phyloP scores from a whole-genome alignment of 2,113 vertebrate genomes.

The Leptodactylus fuscus region DNA sequence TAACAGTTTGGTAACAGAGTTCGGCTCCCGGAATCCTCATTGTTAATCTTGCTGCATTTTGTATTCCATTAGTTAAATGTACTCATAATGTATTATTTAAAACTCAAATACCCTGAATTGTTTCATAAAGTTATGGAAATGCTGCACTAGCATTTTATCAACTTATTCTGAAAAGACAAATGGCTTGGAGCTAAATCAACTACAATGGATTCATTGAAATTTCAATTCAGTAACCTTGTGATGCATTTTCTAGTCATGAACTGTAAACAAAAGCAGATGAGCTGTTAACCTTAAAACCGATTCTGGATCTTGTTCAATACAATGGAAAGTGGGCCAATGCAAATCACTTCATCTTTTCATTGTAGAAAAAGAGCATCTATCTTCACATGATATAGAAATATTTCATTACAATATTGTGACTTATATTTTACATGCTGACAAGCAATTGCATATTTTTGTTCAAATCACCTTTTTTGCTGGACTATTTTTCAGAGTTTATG shows the following conservation, averaged over 20 bases:
- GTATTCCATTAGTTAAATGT: slow-evolving; percentile 34
- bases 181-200: slow-evolving; percentile 29
- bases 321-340: slow-evolving; percentile 12
- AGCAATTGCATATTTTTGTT: neutral
- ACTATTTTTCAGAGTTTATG: neutral
- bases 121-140: slow-evolving; percentile 38
- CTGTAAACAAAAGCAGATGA: slow-evolving; percentile 36
- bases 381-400: neutral
- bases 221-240: slow-evolving; percentile 23
- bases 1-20: neutral
- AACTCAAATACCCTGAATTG: slow-evolving; percentile 16
- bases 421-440: neutral
- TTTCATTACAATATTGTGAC: neutral
- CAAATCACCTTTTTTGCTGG: neutral
- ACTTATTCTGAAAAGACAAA: slow-evolving; percentile 38
- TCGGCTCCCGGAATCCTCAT: neutral
- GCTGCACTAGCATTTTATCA: slow-evolving; percentile 44
- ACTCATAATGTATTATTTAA: slow-evolving; percentile 33
- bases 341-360: neutral
- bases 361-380: neutral
- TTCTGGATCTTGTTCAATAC: slow-evolving; percentile 17
- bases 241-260: slow-evolving; percentile 38
- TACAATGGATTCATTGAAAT: slow-evolving; percentile 41
- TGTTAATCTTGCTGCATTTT: slow-evolving; percentile 1
- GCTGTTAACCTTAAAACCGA: slow-evolving; percentile 33